Base-by-base conservation (phyloP, 2,797 vertebrate genomes). In the Crocidura indochinensis region DNA sequence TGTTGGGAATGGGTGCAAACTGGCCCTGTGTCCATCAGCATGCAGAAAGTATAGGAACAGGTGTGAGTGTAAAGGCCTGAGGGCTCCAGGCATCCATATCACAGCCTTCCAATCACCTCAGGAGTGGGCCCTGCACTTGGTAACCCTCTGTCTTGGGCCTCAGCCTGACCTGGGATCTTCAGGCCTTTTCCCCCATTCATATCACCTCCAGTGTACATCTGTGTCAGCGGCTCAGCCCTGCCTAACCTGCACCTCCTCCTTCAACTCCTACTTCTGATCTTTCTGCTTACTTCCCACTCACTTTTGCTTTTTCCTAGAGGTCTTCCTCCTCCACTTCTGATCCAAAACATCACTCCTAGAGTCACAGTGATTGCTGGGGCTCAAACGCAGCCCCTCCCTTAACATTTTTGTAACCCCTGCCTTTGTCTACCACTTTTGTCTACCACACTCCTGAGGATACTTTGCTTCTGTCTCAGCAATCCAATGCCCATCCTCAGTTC, bases 261-360 rank as follows among this genome's bases (percentile, higher is more conserved):
- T 90, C 78, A 67, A 31, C 14, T 22, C 72, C 78, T 24, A 27
- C 38, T 72, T 76, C 91, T 82, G 91, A 92, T 93, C 82, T 74
- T 69, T 82, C 82, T 62, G 81, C 80, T 94, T 11, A n/a, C 93
- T 80, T 53, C 95, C 94, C 83, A 95, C 91, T 90, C 82, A 67
- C 89, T 87, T 97, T 91, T 95, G 95, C 97, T 7, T 97, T 68
- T 73, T 76, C 77, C 8, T 7, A 27, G 72, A 92, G 86, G 68
- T 29, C 44, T 92, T 84, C 91, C 91, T 22, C 82, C 72, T 69
- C 89, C 93, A 60, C 62, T 26, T n/a, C 97, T 95, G 96, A 88
- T 83, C 83, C 60, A 81, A 26, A 46, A 73, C 77, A 31, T 65
- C 49, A 19, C 47, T 69, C 12, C 2, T 26, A 31, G 78, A 84